Evolutionary conservation across 1,140 invertebrate genomes (phyloP), one percentile per base, ranked within the genome.

Genomic region (Cherax quadricarinatus): DNA sequence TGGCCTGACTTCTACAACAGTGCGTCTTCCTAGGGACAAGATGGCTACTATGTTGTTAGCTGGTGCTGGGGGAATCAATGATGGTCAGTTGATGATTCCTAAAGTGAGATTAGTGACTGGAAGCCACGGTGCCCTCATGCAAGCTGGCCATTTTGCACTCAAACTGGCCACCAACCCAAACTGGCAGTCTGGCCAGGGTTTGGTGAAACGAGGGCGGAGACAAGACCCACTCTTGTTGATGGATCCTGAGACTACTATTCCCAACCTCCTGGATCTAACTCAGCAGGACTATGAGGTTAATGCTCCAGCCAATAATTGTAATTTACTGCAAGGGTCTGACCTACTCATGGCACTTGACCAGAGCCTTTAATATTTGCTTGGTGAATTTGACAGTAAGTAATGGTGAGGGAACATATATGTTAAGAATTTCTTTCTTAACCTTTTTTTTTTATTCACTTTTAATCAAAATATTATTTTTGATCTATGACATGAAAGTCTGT

Each of bases 261-360:
- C 95, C 53, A 96, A 95, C 12, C 92, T 96, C 30, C 89, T 95
- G 88, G 95, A 96, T 87, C 94, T 96, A 18, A 96, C 95, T 4
- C 95, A 95, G 66, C 95, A 95, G 90, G 96, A 96, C 94, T 96
- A 95, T 91, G 96, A 96, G 93, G 96, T 96, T 12, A 96, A 96
- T 93, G 96, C 96, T 30, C 96, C 96, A 6, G 94, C 96, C 2
- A 95, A 94, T 57, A 94, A 92, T 48, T 85, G 92, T 12, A 91
- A 86, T 5, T 94, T 96, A 7, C 94, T 96, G 21, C 95, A 96
- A 86, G 96, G 96, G 5, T 94, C 95, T 60, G 96, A 96, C 70
- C 94, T 96, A 18, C 94, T 96, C 24, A 95, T 93, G 57, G 96
- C 96, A 4, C 94, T 96, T 14, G 96, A 96, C 62, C 94, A 94